Evolutionary conservation across 2,113 vertebrate species (phyloP).

Genomic region (Dasyornis broadbenti): DNA sequence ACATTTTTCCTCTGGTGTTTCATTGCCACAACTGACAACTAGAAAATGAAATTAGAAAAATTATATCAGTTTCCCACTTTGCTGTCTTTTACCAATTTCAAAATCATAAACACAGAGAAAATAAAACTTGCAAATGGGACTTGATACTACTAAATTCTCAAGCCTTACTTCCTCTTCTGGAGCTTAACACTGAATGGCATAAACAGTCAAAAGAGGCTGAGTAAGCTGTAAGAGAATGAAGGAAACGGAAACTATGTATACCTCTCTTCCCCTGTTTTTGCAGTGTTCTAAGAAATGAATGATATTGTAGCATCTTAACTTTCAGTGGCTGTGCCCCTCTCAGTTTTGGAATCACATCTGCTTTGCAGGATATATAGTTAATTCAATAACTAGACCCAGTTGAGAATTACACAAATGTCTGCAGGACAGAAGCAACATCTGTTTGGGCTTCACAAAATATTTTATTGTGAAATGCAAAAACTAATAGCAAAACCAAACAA

Average conservation of each 20-base stretch:
- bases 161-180: not conserved
- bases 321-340: not conserved
- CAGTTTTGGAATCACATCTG: not conserved
- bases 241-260: not conserved
- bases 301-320: not conserved
- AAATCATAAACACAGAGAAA: not conserved
- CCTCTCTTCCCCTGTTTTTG: not conserved
- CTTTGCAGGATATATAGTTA: not conserved
- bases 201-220: not conserved
- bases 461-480: not conserved
- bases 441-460: not conserved
- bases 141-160: not conserved
- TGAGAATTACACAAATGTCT: not conserved
- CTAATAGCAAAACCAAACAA: not conserved
- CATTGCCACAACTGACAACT: slow-evolving; percentile 3
- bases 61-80: not conserved
- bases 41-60: slow-evolving; percentile 56
- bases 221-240: not conserved
- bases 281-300: not conserved
- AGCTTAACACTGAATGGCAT: not conserved
- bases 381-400: not conserved
- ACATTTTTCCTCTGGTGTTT: not conserved
- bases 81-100: not conserved
- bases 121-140: not conserved
- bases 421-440: not conserved